Base-by-base conservation (phyloP, 2,888 invertebrate species). In the Globia sparganii region DNA sequence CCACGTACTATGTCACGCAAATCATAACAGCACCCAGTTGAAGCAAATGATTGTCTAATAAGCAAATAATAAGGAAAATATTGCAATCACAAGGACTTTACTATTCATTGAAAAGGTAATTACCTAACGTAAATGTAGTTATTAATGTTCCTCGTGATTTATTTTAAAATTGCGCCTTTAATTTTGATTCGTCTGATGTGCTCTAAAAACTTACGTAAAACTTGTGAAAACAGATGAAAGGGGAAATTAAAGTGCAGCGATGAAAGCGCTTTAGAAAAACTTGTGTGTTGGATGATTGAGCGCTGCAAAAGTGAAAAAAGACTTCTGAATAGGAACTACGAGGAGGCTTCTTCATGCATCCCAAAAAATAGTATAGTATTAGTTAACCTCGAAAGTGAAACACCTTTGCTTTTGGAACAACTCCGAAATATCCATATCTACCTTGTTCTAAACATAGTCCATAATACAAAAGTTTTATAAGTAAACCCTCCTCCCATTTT, bases 31-130 rank as follows among this genome's bases (percentile, higher is more conserved):
- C 43, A 70, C 40, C 2, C 25, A 46, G 9, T 58, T 37, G 18
- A 4, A 40, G 18, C 4, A 43, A 61, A 46, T 64, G 62, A 71
- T 53, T 61, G 9, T 15, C 25, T 34, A 4, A n/a, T n/a, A n/a
- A n/a, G n/a, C n/a, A n/a, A 25, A 15, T n/a, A 49, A 68, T 58
- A 43, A 77, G 81, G 81, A 81, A 77, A 81, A 65, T 40, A 25
- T 31, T 37, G 37, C 46, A 65, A 56, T 43, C 25, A 66, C 81
- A 81, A 81, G 81, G 77, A 53, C 49, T 66, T 76, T 49, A 77
- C 37, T 56, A 34, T 59, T 59, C 37, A 72, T 69, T 72, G 40
- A 72, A 61, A 81, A 40, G 49, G 34, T 58, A 49, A 66, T 65
- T 58, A 37, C 18, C 2, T 37, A 64, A 72, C 21, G 31, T 65